Evolutionary conservation across 2,113 vertebrate species (phyloP).

Genomic region (Erpornis zantholeuca): DNA sequence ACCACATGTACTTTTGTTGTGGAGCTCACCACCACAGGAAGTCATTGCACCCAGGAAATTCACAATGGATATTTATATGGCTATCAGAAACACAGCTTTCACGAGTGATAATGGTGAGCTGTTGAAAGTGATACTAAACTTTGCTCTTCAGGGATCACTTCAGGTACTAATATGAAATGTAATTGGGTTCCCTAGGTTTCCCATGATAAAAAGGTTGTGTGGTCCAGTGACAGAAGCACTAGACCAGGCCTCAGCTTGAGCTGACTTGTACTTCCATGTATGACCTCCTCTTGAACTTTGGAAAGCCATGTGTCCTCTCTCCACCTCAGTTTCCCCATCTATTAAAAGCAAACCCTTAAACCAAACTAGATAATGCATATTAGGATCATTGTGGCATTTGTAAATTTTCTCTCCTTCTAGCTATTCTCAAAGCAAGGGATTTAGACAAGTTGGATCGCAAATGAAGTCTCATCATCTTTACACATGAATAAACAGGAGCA

Average conservation of each 20-base stretch:
- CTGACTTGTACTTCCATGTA: background rate
- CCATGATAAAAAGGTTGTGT: background rate
- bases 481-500: background rate
- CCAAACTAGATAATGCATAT: background rate
- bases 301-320: background rate
- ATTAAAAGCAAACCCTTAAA: background rate
- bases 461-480: background rate
- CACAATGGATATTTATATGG: background rate
- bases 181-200: background rate
- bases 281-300: background rate
- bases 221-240: fast-evolving
- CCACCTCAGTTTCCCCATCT: background rate
- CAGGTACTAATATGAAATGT: background rate
- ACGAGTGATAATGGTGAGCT: background rate
- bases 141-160: background rate
- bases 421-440: background rate
- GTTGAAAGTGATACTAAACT: background rate
- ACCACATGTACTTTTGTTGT: background rate
- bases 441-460: background rate
- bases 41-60: background rate
- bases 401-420: background rate
- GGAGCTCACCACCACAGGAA: background rate
- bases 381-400: background rate
- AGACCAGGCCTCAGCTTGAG: background rate
- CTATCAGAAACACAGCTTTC: background rate